Evolutionary conservation across 2,888 invertebrate genomes (phyloP), one percentile per base, ranked within the genome.

Genomic region (Heteromyza rotundicornis): DNA sequence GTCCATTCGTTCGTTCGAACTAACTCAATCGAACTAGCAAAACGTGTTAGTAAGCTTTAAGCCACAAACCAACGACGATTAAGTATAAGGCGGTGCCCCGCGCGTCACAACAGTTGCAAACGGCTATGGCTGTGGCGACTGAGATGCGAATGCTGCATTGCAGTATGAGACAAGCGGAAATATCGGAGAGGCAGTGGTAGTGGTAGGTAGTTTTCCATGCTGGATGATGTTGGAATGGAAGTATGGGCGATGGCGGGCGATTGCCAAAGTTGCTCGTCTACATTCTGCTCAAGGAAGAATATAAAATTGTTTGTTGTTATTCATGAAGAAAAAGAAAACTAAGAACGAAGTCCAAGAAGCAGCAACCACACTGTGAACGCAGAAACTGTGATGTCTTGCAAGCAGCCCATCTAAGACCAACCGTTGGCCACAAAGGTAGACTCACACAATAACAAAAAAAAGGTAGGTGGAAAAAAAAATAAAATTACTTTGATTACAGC

Each of bases 231-330:
- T 40, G 40, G 2, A 7, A 10, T 27, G 27, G 27, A 7, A 27
- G 27, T 27, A 27, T 27, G 5, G 40, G 8, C 14, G 40, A 40
- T 40, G 16, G 40, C 16, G n/a, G 40, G 40, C 40, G 14, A n/a
- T 40, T 40, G 40, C 16, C 20, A 44, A 57, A 57, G 57, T 57
- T 57, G 57, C 23, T 47, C 57, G 19, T 24, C 57, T 49, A 57
- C 47, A 57, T 57, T 49, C 57, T 56, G 20, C 55, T 40, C 32
- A n/a, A 44, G n/a, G 44, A 44, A 44, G 19, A 5, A 44, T 44
- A 44, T 16, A n/a, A n/a, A n/a, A n/a, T n/a, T n/a, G n/a, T n/a
- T n/a, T n/a, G n/a, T n/a, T n/a, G n/a, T n/a, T n/a, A n/a, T n/a
- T n/a, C n/a, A n/a, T n/a, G n/a, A n/a, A n/a, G n/a, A n/a, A n/a